A percentile compares a stretch with the other conserved stretches of the same genome.
phyloP scores from a whole-genome alignment of 53 echinoderm and acorn worm genomes.

The Crossaster papposus region DNA sequence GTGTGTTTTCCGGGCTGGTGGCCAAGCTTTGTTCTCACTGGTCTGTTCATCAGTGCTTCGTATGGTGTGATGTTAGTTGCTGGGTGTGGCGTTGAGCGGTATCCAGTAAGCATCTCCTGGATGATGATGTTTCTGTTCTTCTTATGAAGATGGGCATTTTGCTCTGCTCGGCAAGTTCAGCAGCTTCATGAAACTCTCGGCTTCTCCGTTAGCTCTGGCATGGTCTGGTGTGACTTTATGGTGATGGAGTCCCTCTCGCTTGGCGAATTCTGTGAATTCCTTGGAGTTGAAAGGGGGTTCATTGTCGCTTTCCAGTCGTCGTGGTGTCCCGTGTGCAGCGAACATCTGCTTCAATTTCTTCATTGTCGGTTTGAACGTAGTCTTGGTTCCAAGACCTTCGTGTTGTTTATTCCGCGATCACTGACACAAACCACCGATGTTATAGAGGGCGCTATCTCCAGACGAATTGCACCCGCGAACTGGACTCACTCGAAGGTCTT shows the following conservation, averaged over 20 bases:
- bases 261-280: constrained; percentile 64
- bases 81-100: constrained; percentile 61
- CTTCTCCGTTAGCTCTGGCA: too few species aligned
- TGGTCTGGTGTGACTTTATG: constrained; percentile 66
- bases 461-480: too few species aligned
- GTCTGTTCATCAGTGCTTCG: too few species aligned
- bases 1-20: too few species aligned
- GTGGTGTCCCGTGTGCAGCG: constrained; percentile 63
- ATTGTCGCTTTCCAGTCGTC: constrained; percentile 60
- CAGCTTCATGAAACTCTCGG: constrained; percentile 72
- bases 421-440: too few species aligned
- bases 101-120: constrained; percentile 53
- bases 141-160: constrained; percentile 39
- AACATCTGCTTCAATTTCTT: constrained; percentile 56
- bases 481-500: too few species aligned
- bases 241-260: constrained; percentile 66
- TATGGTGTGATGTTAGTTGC: constrained; percentile 39
- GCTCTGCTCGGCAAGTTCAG: constrained; percentile 65
- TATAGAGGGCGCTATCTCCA: too few species aligned
- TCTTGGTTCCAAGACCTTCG: too few species aligned
- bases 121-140: constrained; percentile 21
- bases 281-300: constrained; percentile 69
- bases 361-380: constrained; percentile 62
- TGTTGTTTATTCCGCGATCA: too few species aligned
- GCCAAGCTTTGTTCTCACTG: too few species aligned